A percentile compares a stretch with the other conserved stretches of the same genome.
Evolutionary conservation across 2,113 vertebrate species (phyloP).

Genomic region (Scolopax mira): DNA sequence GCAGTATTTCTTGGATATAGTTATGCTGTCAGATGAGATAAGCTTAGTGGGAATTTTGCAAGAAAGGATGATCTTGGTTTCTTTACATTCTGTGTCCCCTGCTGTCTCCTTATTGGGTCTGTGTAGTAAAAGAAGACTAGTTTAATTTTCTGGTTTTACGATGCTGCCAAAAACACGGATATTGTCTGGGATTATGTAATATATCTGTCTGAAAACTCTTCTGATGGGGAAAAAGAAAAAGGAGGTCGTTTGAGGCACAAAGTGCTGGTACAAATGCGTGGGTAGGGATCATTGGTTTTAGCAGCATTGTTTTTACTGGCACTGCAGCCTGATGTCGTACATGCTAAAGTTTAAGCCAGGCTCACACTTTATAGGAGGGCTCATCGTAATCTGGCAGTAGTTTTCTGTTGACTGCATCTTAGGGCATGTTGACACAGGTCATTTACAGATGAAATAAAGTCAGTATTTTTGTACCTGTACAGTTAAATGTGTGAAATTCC

Average conservation of each 20-base stretch:
- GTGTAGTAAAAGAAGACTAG: not conserved
- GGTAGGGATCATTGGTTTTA: not conserved
- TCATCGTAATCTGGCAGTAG: not conserved
- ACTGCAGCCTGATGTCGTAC: not conserved
- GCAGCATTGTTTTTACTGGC: not conserved
- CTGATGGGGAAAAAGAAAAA: not conserved
- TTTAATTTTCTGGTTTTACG: not conserved
- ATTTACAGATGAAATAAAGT: not conserved
- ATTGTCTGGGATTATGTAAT: not conserved
- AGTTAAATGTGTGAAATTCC: not conserved
- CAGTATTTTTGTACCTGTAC: not conserved
- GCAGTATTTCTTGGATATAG: not conserved
- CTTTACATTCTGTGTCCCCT: fast-evolving
- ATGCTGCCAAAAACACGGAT: not conserved
- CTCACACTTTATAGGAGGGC: not conserved
- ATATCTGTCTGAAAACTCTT: not conserved
- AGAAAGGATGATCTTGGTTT: not conserved
- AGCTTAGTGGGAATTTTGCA: fast-evolving
- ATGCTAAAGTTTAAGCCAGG: not conserved
- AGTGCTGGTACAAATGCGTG: not conserved
- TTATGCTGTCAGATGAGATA: no score
- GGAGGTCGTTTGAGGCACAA: not conserved
- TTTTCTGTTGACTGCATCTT: not conserved
- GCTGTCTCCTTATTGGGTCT: not conserved
- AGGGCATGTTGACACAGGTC: not conserved